A percentile compares a stretch with the other conserved stretches of the same genome.
phyloP scores from a whole-genome alignment of 1,140 invertebrate species.

The Adoxophyes honmai region DNA sequence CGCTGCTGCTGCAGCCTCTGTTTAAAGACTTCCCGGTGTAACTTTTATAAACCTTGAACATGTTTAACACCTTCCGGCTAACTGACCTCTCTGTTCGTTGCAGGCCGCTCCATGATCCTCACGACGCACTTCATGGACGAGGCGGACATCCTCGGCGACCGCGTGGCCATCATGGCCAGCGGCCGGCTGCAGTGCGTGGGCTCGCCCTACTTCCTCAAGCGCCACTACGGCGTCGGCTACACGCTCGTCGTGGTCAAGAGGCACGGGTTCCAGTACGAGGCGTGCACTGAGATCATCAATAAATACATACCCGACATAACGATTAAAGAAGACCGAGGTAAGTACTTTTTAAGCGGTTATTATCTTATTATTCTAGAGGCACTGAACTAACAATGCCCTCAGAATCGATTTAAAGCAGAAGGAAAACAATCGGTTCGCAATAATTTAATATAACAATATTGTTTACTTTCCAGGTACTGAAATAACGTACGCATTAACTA shows the following conservation, averaged over 20 bases:
- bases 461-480: constrained; percentile 62
- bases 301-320: constrained; percentile 48
- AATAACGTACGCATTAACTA: constrained; percentile 73
- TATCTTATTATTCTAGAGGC: no score
- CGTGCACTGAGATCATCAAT: constrained; percentile 44
- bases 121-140: constrained; percentile 99
- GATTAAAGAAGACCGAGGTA: constrained; percentile 56
- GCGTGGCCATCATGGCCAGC: constrained; percentile 93
- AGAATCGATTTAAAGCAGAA: no score
- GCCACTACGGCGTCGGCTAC: constrained; percentile 89
- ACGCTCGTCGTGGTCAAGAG: constrained; percentile 78
- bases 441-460: no score
- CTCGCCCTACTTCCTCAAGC: constrained; percentile 77
- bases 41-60: no score
- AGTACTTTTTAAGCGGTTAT: constrained; percentile 10
- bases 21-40: no score
- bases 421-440: no score
- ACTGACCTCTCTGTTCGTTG: no score
- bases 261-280: constrained; percentile 37
- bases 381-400: no score
- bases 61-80: no score
- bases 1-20: no score
- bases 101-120: constrained; percentile 89
- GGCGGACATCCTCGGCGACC: constrained; percentile 95
- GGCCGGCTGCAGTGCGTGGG: constrained; percentile 86